Conservation (phyloP, 2,113 vertebrate genomes). For the Thalassoma bifasciatum region DNA sequence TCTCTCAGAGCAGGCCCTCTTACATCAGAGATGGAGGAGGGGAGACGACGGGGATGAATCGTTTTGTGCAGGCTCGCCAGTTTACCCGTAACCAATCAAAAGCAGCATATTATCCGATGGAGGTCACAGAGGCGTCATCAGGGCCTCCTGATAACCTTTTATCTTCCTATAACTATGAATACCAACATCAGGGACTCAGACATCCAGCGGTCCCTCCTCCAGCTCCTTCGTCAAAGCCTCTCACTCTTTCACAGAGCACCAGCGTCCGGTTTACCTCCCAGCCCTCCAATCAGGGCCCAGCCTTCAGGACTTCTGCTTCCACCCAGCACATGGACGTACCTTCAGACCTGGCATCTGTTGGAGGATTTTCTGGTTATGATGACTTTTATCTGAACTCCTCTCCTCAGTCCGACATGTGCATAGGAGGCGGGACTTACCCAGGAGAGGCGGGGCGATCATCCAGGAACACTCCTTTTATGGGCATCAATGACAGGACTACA, state of each 20-base stretch:
- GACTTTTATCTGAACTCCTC: constrained; percentile 91
- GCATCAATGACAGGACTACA: constrained; percentile 92
- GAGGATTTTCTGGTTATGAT: constrained; percentile 83
- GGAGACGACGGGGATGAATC: constrained; percentile 73
- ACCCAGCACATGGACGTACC: constrained; percentile 94
- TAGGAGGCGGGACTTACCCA: constrained; percentile 87
- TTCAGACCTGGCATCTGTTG: constrained; percentile 87
- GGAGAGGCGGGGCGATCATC: constrained; percentile 89
- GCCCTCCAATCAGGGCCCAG: constrained; percentile 81
- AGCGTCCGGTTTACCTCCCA: constrained; percentile 90
- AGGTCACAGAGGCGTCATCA: constrained; percentile 81
- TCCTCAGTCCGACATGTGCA: constrained; percentile 83
- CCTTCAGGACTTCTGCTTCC: constrained; percentile 91
- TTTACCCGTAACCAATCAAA: constrained; percentile 93
- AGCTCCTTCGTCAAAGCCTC: constrained; percentile 86
- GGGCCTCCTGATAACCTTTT: constrained; percentile 86
- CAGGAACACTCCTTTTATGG: constrained; percentile 96
- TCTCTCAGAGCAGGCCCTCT: constrained; percentile 75
- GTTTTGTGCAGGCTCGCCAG: constrained; percentile 86
- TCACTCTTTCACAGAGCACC: constrained; percentile 92
- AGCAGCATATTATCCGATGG: constrained; percentile 93
- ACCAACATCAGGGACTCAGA: constrained; percentile 84
- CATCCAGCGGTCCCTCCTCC: constrained; percentile 89
- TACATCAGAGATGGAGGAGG: constrained; percentile 74
- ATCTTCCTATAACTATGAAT: constrained; percentile 64